Percentiles rank a stretch among this genome's conserved stretches.
phyloP scores from a whole-genome alignment of 2,888 invertebrate species.

The Branchellion lobata region DNA sequence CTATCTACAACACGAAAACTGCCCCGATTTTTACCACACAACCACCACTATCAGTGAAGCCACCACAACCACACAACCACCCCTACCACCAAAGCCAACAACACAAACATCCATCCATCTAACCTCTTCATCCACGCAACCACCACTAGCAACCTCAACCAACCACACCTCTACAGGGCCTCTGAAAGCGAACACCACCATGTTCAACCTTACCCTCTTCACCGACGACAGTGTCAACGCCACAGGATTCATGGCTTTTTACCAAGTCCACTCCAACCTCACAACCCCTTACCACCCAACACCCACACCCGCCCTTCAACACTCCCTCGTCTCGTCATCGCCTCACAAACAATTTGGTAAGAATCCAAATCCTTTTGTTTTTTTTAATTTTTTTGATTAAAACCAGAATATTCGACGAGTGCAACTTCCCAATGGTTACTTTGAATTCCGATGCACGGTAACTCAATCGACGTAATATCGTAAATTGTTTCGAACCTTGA shows the following conservation, averaged over 20 bases:
- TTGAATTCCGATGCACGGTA: no score
- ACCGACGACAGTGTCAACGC: constrained; percentile 51
- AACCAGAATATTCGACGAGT: no score
- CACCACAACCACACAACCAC: neutral
- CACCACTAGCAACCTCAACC: no score
- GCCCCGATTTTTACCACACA: neutral
- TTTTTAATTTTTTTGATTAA: no score
- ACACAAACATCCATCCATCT: neutral
- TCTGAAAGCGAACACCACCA: constrained; percentile 43
- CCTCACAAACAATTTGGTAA: neutral
- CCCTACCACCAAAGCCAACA: neutral
- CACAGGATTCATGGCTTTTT: constrained; percentile 50
- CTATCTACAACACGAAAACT: neutral
- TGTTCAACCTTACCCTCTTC: constrained; percentile 49
- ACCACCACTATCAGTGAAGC: neutral
- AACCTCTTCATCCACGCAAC: neutral
- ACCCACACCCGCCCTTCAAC: neutral
- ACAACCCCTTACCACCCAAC: neutral
- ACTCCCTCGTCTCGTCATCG: neutral
- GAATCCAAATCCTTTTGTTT: no score
- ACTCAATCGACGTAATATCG: no score
- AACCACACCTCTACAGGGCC: constrained; percentile 46
- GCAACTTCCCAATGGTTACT: no score
- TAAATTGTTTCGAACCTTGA: no score
- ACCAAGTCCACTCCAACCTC: constrained; percentile 40